A percentile compares a stretch with the other conserved stretches of the same genome.
Conservation (phyloP, 2,797 vertebrate species). For the Phylloscopus collybita region DNA sequence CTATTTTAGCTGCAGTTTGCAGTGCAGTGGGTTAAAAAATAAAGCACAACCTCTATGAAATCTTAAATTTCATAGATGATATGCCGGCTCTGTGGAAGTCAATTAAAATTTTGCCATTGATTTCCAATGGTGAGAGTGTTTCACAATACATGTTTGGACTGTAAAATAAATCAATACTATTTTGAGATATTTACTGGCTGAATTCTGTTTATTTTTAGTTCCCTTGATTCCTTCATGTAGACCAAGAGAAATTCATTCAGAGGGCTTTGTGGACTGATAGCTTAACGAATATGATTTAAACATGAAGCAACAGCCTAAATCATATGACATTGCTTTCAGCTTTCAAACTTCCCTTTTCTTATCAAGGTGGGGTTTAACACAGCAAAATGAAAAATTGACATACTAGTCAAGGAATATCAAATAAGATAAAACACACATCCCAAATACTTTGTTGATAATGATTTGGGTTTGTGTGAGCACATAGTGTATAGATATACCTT, state of each 20-base stretch:
- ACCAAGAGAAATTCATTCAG: neutral
- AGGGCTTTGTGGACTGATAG: neutral
- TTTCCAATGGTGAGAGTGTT: constrained; percentile 14
- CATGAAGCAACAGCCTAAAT: neutral
- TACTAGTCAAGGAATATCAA: neutral
- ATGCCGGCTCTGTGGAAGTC: neutral
- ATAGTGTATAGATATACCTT: neutral
- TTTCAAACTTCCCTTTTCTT: constrained; percentile 2
- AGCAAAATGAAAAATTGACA: neutral
- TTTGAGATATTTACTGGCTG: constrained; percentile 14
- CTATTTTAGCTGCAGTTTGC: constrained; percentile 7
- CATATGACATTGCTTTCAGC: neutral
- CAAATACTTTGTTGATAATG: neutral
- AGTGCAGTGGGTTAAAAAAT: constrained; percentile 14
- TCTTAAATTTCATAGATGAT: constrained; percentile 27
- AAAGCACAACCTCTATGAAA: neutral
- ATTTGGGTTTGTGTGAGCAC: neutral
- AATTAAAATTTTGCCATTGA: constrained; percentile 51
- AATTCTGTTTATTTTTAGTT: constrained; percentile 36
- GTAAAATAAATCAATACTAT: constrained; percentile 36
- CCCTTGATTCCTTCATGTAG: neutral
- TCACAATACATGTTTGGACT: neutral
- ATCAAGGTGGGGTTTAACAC: neutral
- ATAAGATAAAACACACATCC: neutral
- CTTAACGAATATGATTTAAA: constrained; percentile 7